phyloP scores from a whole-genome alignment of 2,888 invertebrate species.

The Cryptocephalus moraei region DNA sequence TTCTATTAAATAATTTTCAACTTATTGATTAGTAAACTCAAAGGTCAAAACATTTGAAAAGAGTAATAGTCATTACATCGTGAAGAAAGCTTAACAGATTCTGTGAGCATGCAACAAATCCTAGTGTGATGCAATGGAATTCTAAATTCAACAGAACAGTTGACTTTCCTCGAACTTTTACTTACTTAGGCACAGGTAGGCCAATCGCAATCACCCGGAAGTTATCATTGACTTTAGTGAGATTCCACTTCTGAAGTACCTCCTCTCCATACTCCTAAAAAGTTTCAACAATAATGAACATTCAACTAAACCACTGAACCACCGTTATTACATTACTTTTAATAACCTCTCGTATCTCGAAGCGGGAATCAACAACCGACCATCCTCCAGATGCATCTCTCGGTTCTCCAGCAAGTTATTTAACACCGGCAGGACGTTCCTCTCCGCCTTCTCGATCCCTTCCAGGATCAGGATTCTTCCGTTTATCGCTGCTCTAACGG shows the following conservation, averaged over 20 bases:
- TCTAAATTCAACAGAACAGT: too few relatives aligned
- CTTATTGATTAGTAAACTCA: too few relatives aligned
- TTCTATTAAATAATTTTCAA: too few relatives aligned
- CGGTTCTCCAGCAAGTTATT: slow-evolving; percentile 95
- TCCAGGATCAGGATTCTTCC: slow-evolving; percentile 85
- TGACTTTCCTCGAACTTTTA: slow-evolving; percentile 1
- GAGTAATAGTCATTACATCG: too few relatives aligned
- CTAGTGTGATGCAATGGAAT: too few relatives aligned
- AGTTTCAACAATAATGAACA: background rate
- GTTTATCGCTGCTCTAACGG: slow-evolving; percentile 82
- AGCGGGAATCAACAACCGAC: slow-evolving; percentile 83
- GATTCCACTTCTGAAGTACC: slow-evolving; percentile 73
- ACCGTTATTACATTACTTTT: slow-evolving; percentile 44
- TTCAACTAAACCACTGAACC: slow-evolving; percentile 1
- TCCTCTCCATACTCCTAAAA: slow-evolving; percentile 64
- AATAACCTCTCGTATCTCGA: slow-evolving; percentile 81
- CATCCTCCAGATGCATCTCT: slow-evolving; percentile 98
- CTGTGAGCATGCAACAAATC: too few relatives aligned
- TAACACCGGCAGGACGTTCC: slow-evolving; percentile 91
- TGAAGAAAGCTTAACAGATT: too few relatives aligned
- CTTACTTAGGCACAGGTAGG: slow-evolving; percentile 63
- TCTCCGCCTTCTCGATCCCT: slow-evolving; percentile 94
- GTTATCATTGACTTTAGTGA: slow-evolving; percentile 86
- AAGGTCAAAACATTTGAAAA: too few relatives aligned
- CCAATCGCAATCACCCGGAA: slow-evolving; percentile 92